Conservation (phyloP, 2,888 invertebrate species). For the Andrena fulva region DNA sequence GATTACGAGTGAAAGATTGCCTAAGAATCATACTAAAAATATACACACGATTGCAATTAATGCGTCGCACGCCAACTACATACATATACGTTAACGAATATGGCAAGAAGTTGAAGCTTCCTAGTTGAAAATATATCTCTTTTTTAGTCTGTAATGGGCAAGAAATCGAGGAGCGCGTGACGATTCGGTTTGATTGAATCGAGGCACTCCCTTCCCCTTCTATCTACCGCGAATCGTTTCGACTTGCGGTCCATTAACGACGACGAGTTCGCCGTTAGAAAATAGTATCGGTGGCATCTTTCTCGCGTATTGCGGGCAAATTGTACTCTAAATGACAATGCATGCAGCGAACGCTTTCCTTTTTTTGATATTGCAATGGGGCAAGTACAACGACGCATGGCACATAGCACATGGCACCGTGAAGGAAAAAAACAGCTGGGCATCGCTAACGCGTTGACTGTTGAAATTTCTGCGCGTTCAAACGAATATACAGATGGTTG, state of each 20-base stretch:
- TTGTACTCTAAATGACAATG: constrained; percentile 52
- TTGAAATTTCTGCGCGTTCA: neutral
- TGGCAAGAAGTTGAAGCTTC: constrained; percentile 64
- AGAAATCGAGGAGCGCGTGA: neutral
- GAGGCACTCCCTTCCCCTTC: neutral
- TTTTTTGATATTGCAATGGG: constrained; percentile 70
- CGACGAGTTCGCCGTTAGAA: neutral
- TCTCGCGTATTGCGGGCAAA: constrained; percentile 23
- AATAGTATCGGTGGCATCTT: neutral
- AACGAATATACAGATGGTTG: neutral
- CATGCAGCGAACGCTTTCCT: constrained; percentile 35
- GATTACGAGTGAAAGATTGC: constrained; percentile 53
- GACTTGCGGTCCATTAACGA: neutral
- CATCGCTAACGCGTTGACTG: neutral
- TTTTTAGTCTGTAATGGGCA: neutral
- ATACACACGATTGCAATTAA: constrained; percentile 39
- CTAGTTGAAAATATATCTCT: neutral
- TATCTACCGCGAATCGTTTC: neutral
- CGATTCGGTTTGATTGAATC: neutral
- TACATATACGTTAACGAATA: constrained; percentile 49
- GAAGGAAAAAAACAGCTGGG: constrained; percentile 11
- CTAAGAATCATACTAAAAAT: neutral
- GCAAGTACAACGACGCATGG: constrained; percentile 64
- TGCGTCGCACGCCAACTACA: constrained; percentile 4
- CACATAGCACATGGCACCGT: constrained; percentile 65